These are phyloP conservation scores for Salticus scenicus DNA, from an alignment of 2,888 invertebrate genomes.

Conservation along the genomic window DNA sequence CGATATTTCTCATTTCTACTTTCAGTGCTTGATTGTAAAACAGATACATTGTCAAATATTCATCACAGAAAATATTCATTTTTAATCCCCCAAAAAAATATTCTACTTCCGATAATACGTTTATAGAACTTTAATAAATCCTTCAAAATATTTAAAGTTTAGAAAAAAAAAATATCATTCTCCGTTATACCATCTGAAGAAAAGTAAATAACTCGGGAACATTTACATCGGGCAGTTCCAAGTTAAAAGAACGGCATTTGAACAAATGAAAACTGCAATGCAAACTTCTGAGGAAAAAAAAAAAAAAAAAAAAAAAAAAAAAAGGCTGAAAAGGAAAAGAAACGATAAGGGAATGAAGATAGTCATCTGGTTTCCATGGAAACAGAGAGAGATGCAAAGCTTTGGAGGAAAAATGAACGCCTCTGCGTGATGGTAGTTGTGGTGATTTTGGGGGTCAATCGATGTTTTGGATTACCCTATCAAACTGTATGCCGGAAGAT, in stretches of 20 bases:
- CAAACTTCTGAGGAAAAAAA: neutral
- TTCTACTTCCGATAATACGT: no score
- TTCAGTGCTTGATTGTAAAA: no score
- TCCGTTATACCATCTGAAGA: no score
- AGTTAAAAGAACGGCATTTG: neutral
- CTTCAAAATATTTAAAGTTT: no score
- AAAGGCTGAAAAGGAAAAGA: neutral
- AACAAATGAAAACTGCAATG: constrained; percentile 8
- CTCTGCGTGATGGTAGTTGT: neutral
- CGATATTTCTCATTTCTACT: no score
- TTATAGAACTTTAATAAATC: no score
- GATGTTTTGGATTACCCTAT: constrained; percentile 6
- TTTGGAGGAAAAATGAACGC: neutral
- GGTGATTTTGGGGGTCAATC: constrained; percentile 8
- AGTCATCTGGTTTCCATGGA: constrained; percentile 1
- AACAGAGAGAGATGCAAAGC: neutral
- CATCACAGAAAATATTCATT: no score
- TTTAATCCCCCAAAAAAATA: no score
- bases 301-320: neutral
- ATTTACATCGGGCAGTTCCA: no score
- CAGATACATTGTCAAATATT: no score
- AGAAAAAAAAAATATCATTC: no score
- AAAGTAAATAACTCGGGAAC: no score
- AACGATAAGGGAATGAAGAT: neutral
- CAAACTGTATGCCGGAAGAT: neutral